Evolutionary conservation across 2,113 vertebrate genomes (phyloP).

Genomic region (Tyto alba): DNA sequence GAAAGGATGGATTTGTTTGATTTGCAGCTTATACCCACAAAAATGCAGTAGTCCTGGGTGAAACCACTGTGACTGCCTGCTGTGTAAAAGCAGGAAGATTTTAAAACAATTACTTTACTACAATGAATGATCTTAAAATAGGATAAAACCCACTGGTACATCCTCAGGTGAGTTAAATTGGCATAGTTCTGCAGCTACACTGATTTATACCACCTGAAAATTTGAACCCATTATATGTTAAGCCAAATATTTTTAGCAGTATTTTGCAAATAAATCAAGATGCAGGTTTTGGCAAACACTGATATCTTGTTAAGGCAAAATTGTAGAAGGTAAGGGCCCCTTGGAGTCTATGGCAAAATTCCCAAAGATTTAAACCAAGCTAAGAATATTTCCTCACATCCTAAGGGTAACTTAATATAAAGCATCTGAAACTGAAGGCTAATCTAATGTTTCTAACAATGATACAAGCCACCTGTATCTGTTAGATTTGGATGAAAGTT

Average conservation of each 20-base stretch:
- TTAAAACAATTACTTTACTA: neutral
- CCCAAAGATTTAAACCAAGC: neutral
- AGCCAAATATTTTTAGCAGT: neutral
- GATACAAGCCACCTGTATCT: conserved; percentile 8
- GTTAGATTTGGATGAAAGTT: neutral
- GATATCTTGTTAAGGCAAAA: neutral
- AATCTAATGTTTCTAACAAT: neutral
- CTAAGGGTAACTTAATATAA: neutral
- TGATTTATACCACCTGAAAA: neutral
- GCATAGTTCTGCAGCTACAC: neutral
- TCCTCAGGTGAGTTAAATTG: neutral
- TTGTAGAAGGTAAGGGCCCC: neutral
- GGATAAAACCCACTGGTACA: neutral
- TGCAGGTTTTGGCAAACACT: neutral
- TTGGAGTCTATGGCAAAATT: neutral
- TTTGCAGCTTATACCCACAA: neutral
- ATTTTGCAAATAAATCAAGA: neutral
- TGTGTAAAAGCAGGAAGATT: neutral
- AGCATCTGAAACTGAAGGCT: neutral
- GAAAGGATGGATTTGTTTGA: neutral
- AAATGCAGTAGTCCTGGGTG: neutral
- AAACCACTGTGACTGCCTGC: neutral
- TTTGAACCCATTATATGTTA: neutral
- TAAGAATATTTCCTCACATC: neutral
- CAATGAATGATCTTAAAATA: neutral